Evolutionary conservation across 2,888 invertebrate species (phyloP), one percentile per base, ranked within the genome.

Genomic region (Acholoe squamosa): DNA sequence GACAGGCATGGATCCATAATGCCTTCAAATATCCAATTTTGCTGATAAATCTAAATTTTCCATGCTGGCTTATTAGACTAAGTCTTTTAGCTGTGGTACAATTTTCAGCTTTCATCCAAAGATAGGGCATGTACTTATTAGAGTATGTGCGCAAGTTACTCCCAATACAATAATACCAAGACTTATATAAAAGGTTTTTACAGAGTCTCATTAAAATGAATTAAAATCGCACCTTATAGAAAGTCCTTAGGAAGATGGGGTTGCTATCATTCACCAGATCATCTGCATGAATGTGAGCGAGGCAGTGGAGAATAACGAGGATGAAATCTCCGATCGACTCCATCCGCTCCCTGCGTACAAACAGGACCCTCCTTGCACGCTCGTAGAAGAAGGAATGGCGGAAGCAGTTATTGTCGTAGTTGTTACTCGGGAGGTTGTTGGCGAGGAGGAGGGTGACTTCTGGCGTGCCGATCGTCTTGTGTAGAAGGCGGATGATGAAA

Each of bases 281-380:
- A 34, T 94, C 95, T 16, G 93, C 93, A 86, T 94, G 93, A 77
- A 95, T 95, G 91, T 95, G 95, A 61, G 95, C 94, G 92, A 95
- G 92, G n/a, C 94, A 93, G 92, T 95, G 95, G 19, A 95, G 91
- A n/a, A 95, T 93, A 25, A 95, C 93, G 80, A 95, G 93, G 16
- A 94, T 93, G 93, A 95, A 95, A 92, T 95, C 95, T 89, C 95
- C 95, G 56, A 95, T 94, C 25, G 94, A 95, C 80, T 95, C 94
- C 92, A 95, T 93, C 89, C 95, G 92, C 92, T 95, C 95, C 52
- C 93, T 92, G 14, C 95, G 92, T 43, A 95, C 93, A 92, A 95
- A 95, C 91, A 95, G 92, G 52, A 95, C 94, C 76, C 94, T 94
- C 61, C 92, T 90, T 12, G 94, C 93, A 91, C 95, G 93, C 92